Evolutionary conservation across 2,797 vertebrate genomes (phyloP), one percentile per base, ranked within the genome.

Genomic region (Sebastes kiyomatsui): DNA sequence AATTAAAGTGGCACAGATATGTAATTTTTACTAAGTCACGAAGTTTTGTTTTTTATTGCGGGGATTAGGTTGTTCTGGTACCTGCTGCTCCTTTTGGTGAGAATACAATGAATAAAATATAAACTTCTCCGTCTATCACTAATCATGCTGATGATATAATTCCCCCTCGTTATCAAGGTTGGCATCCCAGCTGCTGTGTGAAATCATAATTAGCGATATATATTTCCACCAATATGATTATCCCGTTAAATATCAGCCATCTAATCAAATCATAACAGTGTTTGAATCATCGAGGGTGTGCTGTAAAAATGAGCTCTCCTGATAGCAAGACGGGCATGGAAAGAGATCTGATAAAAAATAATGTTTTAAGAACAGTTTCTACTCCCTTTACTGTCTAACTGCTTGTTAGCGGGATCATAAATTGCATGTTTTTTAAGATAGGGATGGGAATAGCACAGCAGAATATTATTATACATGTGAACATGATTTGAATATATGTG

Each of bases 1-100:
- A 83, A 92, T 92, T 87, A 92, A 72, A 83, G 33, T 22, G 60
- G 32, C 75, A 52, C 38, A 25, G 69, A 61, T 78, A 32, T 78
- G 52, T 52, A 59, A 60, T 79, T 73, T 76, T 68, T 18, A 38
- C 22, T 5, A 10, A 66, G 25, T 66, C 33, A 32, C 23, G 12
- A 72, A 77, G 42, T 82, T 72, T 71, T 30, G 14, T 70, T 58
- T 62, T 72, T 62, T 61, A 18, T 16, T 18, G 12, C 12, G 35
- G 7, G 42, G 22, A 66, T 64, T 35, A 20, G 27, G 66, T 72
- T 38, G 56, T 62, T 42, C 32, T 16, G 54, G 8, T 13, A 18
- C 64, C 65, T 72, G 61, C 72, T 60, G 58, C 30, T 81, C 22
- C 23, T 80, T 54, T 28, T 42, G 61, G 61, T 42, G 78, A 75